phyloP scores from a whole-genome alignment of 2,888 invertebrate genomes.

The Colletes collaris region DNA sequence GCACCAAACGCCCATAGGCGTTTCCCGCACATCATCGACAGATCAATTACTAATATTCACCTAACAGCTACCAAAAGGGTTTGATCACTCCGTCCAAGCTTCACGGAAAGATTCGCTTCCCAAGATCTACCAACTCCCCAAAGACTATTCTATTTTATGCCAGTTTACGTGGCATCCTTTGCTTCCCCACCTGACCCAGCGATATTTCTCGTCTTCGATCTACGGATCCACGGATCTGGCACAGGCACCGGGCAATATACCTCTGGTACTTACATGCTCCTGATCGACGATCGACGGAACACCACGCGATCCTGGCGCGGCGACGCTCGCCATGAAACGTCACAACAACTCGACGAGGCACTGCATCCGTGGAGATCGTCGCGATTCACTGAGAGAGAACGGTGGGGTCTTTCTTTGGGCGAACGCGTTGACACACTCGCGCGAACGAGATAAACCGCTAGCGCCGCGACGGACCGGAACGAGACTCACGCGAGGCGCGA shows the following conservation, averaged over 20 bases:
- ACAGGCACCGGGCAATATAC: slow-evolving; percentile 25
- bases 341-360: background rate
- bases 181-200: too few relatives aligned
- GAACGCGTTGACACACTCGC: background rate
- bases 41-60: too few relatives aligned
- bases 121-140: too few relatives aligned
- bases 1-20: too few relatives aligned
- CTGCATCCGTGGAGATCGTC: background rate
- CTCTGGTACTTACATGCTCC: slow-evolving; percentile 32
- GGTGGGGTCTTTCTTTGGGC: too few relatives aligned
- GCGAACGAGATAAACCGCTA: background rate
- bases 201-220: too few relatives aligned
- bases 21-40: too few relatives aligned
- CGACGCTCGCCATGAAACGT: slow-evolving; percentile 5
- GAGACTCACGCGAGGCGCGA: slow-evolving; percentile 70
- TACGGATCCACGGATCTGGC: background rate
- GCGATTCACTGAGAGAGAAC: too few relatives aligned
- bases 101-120: too few relatives aligned
- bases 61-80: too few relatives aligned
- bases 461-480: background rate
- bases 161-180: slow-evolving; percentile 2
- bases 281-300: background rate
- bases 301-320: background rate
- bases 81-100: too few relatives aligned
- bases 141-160: too few relatives aligned